Evolutionary conservation across 2,797 vertebrate genomes (phyloP).

Genomic region (Urophycis tenuis): DNA sequence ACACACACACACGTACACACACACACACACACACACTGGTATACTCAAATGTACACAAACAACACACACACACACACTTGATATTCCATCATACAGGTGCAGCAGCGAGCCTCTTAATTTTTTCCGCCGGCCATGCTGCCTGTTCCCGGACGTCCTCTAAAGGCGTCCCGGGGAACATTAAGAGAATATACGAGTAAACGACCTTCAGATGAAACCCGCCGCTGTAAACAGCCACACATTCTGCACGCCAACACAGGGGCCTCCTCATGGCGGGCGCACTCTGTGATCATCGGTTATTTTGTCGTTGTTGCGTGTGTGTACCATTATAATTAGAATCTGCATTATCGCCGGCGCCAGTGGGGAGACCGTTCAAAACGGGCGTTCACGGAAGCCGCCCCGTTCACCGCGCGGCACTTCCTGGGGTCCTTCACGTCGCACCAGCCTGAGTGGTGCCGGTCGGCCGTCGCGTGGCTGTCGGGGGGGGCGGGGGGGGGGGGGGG

Average conservation of each 20-base stretch:
- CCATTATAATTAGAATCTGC: background rate
- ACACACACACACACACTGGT: no score
- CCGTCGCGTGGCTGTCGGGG: no score
- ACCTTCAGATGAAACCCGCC: background rate
- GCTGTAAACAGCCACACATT: background rate
- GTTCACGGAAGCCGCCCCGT: background rate
- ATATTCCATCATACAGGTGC: no score
- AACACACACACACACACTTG: background rate
- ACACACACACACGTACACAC: no score
- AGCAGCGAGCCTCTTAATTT: no score
- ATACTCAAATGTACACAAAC: no score
- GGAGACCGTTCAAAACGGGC: no score
- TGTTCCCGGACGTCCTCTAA: background rate
- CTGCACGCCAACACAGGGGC: background rate
- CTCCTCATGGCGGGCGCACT: background rate
- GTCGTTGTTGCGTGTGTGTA: background rate
- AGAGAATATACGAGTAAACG: background rate
- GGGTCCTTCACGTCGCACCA: no score
- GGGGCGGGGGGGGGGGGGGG: no score
- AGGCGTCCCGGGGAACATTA: background rate
- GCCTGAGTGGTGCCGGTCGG: no score
- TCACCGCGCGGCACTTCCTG: background rate
- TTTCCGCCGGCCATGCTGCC: background rate
- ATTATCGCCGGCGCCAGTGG: background rate
- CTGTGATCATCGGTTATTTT: background rate